Base-by-base conservation (phyloP, 2,888 invertebrate genomes). In the Himalopsyche anomala region DNA sequence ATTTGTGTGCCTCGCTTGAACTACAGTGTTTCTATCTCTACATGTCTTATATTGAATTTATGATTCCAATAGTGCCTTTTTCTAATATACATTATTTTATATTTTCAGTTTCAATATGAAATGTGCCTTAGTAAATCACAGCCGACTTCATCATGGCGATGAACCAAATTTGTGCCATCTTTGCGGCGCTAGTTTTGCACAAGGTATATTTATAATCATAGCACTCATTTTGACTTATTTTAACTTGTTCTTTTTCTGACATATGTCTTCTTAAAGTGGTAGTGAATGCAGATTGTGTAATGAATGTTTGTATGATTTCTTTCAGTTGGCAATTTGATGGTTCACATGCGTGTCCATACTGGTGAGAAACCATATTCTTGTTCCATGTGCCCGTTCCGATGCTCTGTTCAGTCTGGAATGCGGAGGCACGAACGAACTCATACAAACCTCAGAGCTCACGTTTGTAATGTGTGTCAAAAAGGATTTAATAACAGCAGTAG, bases 121-220 rank as follows among this genome's bases (percentile, higher is more conserved):
- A 88, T 91, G 91, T 86, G 90, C 92, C 6, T 89, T 93, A 69
- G 91, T 91, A 86, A 90, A 91, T 42, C 93, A 93, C 87, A 91
- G 92, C 91, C 91, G 90, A 36, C 90, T 92, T 0, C 93, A 93
- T 45, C 91, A 91, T 17, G 90, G 90, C 0, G 90, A 90, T 4
- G 92, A 92, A 84, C 91, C 90, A 79, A 91, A 91, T 86, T 89
- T 93, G 19, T 93, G 93, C 87, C 91, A 90, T 9, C 91, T 91
- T 83, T 93, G 93, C 84, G 93, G 93, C 2, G 91, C 91, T 90
- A 91, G 92, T 36, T 92, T 92, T 86, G 90, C 91, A 4, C 92
- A 92, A 90, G 91, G 93, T 92, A 87, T 89, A 5, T 15, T 51
- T 45, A 9, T 15, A 51, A 15, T 15, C 51, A 51, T 51, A 4